phyloP scores from a whole-genome alignment of 2,888 invertebrate species.

The Syrphus vitripennis region DNA sequence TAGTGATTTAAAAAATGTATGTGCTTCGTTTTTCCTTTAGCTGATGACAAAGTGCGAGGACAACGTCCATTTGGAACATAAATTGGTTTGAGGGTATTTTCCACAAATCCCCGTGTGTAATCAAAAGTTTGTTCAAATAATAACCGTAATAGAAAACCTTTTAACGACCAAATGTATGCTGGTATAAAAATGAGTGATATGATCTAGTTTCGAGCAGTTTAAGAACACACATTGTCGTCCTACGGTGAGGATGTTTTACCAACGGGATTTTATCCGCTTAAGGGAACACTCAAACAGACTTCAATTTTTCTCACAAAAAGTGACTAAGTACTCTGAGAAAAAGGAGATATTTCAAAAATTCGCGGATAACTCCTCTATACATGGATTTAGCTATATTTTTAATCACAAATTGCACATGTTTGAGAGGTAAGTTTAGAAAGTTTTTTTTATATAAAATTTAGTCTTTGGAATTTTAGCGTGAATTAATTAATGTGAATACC shows the following conservation, averaged over 20 bases:
- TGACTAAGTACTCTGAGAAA: constrained; percentile 22
- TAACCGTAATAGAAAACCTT: constrained; percentile 69
- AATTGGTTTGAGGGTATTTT: constrained; percentile 34
- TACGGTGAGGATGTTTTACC: constrained; percentile 45
- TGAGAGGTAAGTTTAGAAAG: constrained; percentile 20
- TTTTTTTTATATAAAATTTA: no score
- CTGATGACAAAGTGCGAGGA: constrained; percentile 9
- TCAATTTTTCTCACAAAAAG: constrained; percentile 51
- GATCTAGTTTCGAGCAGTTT: background rate
- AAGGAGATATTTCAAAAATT: constrained; percentile 49
- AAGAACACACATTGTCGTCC: constrained; percentile 16
- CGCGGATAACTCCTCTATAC: constrained; percentile 35
- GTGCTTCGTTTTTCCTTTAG: constrained; percentile 20
- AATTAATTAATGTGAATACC: no score
- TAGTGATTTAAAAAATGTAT: background rate
- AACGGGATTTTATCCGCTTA: constrained; percentile 42
- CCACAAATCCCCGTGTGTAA: constrained; percentile 48
- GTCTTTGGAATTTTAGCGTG: no score
- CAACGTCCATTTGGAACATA: constrained; percentile 35
- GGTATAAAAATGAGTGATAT: constrained; percentile 51
- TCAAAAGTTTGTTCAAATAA: constrained; percentile 62
- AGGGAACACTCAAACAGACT: constrained; percentile 41
- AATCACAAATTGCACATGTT: constrained; percentile 22
- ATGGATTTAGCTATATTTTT: constrained; percentile 51
- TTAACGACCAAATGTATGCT: constrained; percentile 41